These are phyloP conservation scores for Triplophysa tibetana DNA, from an alignment of 2,113 vertebrate species.

Conservation along the genomic window DNA sequence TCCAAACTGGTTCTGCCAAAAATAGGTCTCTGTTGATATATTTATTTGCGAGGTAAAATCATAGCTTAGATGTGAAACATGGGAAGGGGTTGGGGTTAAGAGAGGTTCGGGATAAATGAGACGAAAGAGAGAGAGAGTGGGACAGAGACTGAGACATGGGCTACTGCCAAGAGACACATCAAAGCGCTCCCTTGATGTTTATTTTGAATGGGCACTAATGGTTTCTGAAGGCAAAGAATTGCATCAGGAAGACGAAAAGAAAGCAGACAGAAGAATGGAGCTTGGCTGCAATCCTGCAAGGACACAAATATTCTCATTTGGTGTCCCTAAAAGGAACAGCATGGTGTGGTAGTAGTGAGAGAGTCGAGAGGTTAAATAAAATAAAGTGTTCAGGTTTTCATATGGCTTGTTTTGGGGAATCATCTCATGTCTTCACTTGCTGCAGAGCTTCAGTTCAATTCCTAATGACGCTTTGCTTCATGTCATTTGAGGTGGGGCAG, in stretches of 20 bases:
- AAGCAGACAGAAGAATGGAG: slow-evolving; percentile 22
- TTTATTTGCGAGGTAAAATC: slow-evolving; percentile 46
- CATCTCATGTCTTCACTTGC: slow-evolving; percentile 35
- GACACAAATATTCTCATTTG: slow-evolving; percentile 34
- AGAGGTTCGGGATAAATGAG: slow-evolving; percentile 38
- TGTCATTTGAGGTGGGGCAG: slow-evolving; percentile 19
- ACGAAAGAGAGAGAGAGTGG: slow-evolving; percentile 20
- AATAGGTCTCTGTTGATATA: slow-evolving; percentile 38
- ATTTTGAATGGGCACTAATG: slow-evolving; percentile 46
- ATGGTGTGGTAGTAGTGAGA: slow-evolving; percentile 10
- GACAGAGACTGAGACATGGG: slow-evolving; percentile 39
- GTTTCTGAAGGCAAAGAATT: slow-evolving; percentile 41
- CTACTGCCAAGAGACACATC: slow-evolving; percentile 44
- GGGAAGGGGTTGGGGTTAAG: slow-evolving; percentile 30
- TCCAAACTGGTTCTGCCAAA: slow-evolving; percentile 32
- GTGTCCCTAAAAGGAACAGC: slow-evolving; percentile 20
- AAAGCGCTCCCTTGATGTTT: slow-evolving; percentile 48
- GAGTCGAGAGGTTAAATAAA: no score
- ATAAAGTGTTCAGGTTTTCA: no score
- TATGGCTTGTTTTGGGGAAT: background rate
- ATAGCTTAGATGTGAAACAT: slow-evolving; percentile 12
- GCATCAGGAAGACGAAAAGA: slow-evolving; percentile 34
- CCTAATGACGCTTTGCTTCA: slow-evolving; percentile 8
- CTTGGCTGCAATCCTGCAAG: slow-evolving; percentile 20
- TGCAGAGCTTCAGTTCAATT: background rate